A percentile compares a stretch with the other conserved stretches of the same genome.
These are phyloP conservation scores for Gonioctena quinquepunctata DNA, from an alignment of 1,140 invertebrate genomes.

Conservation along the genomic window DNA sequence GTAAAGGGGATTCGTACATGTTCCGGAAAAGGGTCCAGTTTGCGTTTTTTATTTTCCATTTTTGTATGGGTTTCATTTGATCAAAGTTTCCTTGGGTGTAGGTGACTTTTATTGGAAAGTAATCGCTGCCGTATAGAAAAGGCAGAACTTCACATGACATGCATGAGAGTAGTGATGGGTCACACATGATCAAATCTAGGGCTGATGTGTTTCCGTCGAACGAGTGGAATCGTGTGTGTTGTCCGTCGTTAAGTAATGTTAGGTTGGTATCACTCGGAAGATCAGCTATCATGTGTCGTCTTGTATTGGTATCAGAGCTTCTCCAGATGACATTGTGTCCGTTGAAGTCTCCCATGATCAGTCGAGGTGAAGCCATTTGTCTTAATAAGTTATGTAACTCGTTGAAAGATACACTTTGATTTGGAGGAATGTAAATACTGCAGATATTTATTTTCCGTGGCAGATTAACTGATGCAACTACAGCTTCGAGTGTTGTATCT, in stretches of 20 bases:
- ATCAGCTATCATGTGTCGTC: neutral
- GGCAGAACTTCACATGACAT: neutral
- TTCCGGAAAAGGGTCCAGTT: neutral
- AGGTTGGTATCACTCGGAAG: neutral
- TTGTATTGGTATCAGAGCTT: neutral
- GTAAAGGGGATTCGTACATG: neutral
- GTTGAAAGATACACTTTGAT: neutral
- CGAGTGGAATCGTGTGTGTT: neutral
- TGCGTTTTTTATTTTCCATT: neutral
- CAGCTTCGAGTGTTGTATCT: neutral
- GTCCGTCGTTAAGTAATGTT: neutral
- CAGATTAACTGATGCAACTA: no score
- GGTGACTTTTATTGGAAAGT: neutral
- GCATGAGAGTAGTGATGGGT: neutral
- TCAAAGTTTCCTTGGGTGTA: no score
- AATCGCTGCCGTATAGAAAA: neutral
- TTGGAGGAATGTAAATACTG: neutral
- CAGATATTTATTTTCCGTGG: neutral
- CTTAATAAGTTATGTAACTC: neutral
- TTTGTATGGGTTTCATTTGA: no score
- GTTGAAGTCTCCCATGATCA: neutral
- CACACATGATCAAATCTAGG: constrained; percentile 13
- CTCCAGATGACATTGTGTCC: neutral
- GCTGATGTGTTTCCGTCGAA: neutral
- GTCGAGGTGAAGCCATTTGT: neutral